Conservation (phyloP, 2,113 vertebrate genomes). For the Pygathrix nemaeus region DNA sequence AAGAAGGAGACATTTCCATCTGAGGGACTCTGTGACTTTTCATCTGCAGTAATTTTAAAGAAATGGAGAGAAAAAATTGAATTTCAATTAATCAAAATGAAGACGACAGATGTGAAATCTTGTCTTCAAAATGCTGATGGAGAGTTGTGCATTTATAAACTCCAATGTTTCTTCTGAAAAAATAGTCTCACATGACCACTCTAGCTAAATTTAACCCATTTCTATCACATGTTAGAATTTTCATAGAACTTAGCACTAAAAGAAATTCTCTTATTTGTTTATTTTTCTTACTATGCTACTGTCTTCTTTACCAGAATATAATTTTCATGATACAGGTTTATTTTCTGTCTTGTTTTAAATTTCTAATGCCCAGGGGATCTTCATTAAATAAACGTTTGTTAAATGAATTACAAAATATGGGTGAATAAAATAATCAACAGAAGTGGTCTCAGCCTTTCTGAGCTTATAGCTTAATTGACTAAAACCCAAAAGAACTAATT, state of each 20-base stretch:
- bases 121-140: neutral
- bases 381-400: neutral
- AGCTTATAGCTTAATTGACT: neutral
- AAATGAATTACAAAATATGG: neutral
- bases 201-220: neutral
- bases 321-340: neutral
- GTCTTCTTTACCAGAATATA: neutral
- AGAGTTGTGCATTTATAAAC: neutral
- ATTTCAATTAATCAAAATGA: neutral
- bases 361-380: neutral
- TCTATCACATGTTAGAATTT: neutral
- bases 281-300: neutral
- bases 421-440: neutral
- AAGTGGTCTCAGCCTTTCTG: neutral
- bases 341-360: neutral
- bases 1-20: neutral
- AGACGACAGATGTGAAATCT: neutral
- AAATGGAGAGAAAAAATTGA: conserved; percentile 2
- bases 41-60: neutral
- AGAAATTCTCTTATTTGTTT: neutral
- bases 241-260: neutral
- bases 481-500: neutral
- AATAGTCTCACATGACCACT: neutral
- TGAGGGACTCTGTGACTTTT: neutral
- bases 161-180: neutral